Conservation (phyloP, 2,797 vertebrate species). For the Peromyscus attwateri region DNA sequence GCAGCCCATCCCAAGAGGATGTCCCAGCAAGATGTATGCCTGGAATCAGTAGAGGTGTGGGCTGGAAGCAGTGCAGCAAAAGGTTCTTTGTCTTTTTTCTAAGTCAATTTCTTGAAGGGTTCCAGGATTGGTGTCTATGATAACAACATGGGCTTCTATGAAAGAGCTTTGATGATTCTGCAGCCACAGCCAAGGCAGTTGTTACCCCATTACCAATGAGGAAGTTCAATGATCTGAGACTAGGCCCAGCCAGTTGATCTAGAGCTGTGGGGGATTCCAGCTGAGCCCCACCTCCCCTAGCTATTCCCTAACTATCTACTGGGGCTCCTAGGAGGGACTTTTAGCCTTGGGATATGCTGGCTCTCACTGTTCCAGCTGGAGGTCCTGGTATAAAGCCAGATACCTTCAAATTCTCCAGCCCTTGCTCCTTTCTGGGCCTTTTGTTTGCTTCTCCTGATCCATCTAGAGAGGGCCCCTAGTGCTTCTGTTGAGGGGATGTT, state of each 20-base stretch:
- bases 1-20: neutral
- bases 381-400: neutral
- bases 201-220: neutral
- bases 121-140: neutral
- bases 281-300: neutral
- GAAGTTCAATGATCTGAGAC: neutral
- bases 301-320: too few relatives aligned
- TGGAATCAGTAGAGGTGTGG: neutral
- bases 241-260: neutral
- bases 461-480: neutral
- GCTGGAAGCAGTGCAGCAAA: neutral
- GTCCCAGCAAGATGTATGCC: neutral
- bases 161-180: neutral
- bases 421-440: neutral
- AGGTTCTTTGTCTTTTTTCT: neutral
- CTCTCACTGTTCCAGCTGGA: neutral
- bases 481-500: neutral
- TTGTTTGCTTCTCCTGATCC: constrained; percentile 10
- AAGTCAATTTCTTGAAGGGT: neutral
- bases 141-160: neutral
- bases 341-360: neutral
- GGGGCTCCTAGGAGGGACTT: neutral
- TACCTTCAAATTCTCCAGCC: neutral
- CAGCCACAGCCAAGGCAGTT: neutral
- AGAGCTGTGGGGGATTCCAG: neutral